Evolutionary conservation across 2,797 vertebrate species (phyloP).

Genomic region (Poecilia wingei): DNA sequence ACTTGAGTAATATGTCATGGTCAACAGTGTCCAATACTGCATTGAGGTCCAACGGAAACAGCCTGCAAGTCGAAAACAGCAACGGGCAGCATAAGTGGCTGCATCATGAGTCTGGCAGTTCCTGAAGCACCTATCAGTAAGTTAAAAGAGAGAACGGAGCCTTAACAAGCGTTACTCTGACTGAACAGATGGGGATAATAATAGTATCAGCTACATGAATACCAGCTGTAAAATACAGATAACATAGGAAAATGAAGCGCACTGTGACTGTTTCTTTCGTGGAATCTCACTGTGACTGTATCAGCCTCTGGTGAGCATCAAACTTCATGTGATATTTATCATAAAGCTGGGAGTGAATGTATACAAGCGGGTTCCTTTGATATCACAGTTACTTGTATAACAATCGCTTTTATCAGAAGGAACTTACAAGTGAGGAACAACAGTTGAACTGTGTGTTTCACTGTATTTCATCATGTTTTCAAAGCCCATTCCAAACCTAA

Average conservation of each 20-base stretch:
- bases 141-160: background rate
- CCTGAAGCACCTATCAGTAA: background rate
- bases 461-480: background rate
- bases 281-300: background rate
- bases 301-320: background rate
- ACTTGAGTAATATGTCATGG: background rate
- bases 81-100: background rate
- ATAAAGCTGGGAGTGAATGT: background rate
- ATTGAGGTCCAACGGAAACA: background rate
- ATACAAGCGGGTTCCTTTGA: background rate
- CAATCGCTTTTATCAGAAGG: background rate
- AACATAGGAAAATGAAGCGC: background rate
- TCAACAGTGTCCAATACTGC: background rate
- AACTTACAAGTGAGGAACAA: slow-evolving; percentile 4
- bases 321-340: background rate
- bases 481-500: slow-evolving; percentile 2
- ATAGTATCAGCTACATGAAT: background rate
- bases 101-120: background rate
- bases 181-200: background rate
- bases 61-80: background rate
- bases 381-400: background rate
- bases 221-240: background rate
- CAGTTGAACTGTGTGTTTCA: background rate
- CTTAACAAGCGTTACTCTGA: background rate
- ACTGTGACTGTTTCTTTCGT: background rate